Evolutionary conservation across 2,113 vertebrate species (phyloP), one percentile per base, ranked within the genome.

Genomic region (Passer montanus): DNA sequence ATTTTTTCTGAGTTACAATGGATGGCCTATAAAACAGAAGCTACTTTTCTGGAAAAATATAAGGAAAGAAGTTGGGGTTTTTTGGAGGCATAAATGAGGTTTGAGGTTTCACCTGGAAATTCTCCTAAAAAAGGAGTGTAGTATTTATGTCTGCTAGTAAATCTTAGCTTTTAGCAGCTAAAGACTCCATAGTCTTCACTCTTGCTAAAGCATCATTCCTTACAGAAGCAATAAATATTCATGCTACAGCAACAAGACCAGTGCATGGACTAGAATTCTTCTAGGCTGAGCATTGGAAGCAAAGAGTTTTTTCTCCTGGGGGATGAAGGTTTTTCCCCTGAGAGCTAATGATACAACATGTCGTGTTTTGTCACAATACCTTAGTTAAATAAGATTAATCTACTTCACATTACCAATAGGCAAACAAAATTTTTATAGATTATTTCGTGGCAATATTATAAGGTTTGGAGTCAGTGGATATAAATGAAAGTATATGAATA

Each of bases 301-400:
- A 55, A 63, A 56, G 13, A 31, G 7, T 4, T 55, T 2, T 31
- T 77, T 81, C 46, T 64, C n/a, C 43, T 4, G 1, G 23, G 8
- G 5, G 11, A 5, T 47, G 31, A 46, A 58, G 18, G 10, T 43
- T 93, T 77, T 41, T 2, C 3, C 16, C 4, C 17, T 55, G 20
- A 77, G 33, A 59, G 7, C 11, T 60, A 30, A 31, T 77, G 70
- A 72, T 67, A 13, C 50, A 53, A 59, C 1, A 1, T 53, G 16
- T 44, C 0, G 0, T 15, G 8, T 68, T 20, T 68, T 76, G 21
- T 58, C 19, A 27, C 60, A n/a, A 50, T 37, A 23, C 21, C 17
- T 83, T 20, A 43, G 64, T 83, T 19, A 31, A 55, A 30, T 27
- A 83, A 64, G 7, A 89, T n/a, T 59, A 80, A 59, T 33, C 28